These are phyloP conservation scores for Mionectes olivaceus DNA, from an alignment of 2,797 vertebrate genomes.

Conservation along the genomic window DNA sequence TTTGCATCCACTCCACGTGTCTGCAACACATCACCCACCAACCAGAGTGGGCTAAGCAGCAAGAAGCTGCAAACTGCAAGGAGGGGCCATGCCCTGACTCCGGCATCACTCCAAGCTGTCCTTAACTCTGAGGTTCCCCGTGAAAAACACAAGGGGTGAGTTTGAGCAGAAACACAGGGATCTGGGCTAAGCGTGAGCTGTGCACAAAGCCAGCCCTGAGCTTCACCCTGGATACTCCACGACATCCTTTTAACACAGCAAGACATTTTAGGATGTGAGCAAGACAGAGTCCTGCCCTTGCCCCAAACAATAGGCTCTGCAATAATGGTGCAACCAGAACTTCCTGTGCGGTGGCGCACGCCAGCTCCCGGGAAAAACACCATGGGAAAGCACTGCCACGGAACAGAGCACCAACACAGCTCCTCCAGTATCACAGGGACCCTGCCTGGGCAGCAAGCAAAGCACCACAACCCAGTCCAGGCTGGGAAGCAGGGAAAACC, in stretches of 20 bases:
- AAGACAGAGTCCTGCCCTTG: not conserved
- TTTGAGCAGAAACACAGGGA: not conserved
- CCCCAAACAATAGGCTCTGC: constrained; percentile 34
- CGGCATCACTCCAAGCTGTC: accelerated
- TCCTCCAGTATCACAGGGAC: not conserved
- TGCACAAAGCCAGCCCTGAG: not conserved
- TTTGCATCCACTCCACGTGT: accelerated
- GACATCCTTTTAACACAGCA: not conserved
- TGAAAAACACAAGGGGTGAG: not conserved
- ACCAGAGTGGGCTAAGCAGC: not conserved
- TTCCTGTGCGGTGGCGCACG: not conserved
- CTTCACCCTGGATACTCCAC: not conserved
- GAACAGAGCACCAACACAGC: not conserved
- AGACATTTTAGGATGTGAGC: constrained; percentile 4
- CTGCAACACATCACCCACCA: not conserved
- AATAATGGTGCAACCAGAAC: constrained; percentile 39
- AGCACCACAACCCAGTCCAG: not conserved
- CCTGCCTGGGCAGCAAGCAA: not conserved
- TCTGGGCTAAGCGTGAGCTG: not conserved
- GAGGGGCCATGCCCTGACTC: not conserved
- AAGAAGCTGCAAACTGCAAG: not conserved
- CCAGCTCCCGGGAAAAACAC: constrained; percentile 5
- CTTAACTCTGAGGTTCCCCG: not conserved
- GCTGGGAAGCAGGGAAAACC: not conserved
- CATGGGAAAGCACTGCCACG: not conserved